A percentile compares a stretch with the other conserved stretches of the same genome.
Evolutionary conservation across 35 echinoderm and acorn worm species (phyloP).

Genomic region (Holothuria glaberrima): DNA sequence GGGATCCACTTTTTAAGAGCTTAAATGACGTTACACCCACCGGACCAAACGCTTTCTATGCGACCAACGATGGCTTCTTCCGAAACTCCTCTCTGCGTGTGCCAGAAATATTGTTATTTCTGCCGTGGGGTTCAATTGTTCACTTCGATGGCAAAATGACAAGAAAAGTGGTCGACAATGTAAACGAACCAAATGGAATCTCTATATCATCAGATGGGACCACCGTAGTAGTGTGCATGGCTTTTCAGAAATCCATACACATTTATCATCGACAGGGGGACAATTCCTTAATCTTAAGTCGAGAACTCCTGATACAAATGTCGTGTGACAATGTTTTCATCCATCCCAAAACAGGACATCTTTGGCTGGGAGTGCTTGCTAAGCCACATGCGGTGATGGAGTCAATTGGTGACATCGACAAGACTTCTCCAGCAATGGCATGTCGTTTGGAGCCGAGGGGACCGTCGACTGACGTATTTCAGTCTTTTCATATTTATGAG

Average conservation of each 20-base stretch:
- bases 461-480: constrained; percentile 11
- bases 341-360: constrained; percentile 35
- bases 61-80: constrained; percentile 40
- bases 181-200: constrained; percentile 35
- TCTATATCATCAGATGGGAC: background rate
- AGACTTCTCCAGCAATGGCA: background rate
- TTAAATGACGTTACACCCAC: constrained; percentile 33
- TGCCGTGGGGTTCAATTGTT: constrained; percentile 45
- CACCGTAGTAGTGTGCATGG: constrained; percentile 10
- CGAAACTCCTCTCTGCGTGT: constrained; percentile 18
- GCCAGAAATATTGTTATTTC: background rate
- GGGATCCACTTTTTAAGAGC: constrained; percentile 15
- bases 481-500: constrained; percentile 26
- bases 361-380: constrained; percentile 20
- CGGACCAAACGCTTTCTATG: constrained; percentile 39
- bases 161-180: background rate
- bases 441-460: constrained; percentile 26
- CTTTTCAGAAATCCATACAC: constrained; percentile 4
- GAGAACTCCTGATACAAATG: background rate
- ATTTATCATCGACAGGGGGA: background rate
- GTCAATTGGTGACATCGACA: background rate
- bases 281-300: background rate
- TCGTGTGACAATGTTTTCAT: constrained; percentile 45
- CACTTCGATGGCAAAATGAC: constrained; percentile 3
- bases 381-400: background rate